Evolutionary conservation across 2,888 invertebrate species (phyloP).

Genomic region (Cenopis cana): DNA sequence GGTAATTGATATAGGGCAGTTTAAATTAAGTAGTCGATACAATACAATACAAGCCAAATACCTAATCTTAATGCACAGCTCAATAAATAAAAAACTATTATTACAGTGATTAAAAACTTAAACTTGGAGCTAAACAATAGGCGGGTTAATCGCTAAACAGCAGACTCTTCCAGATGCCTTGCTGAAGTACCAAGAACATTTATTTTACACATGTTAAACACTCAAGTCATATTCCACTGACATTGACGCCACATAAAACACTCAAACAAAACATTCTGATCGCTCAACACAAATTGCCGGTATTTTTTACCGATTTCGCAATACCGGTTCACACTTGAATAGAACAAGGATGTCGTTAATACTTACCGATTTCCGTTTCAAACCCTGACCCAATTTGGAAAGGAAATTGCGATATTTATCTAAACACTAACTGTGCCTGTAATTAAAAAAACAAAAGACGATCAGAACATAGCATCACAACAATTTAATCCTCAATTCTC

Average conservation of each 20-base stretch:
- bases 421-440: background rate
- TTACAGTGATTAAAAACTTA: no score
- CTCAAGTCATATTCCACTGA: background rate
- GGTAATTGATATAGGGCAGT: constrained; percentile 8
- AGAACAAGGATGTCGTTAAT: constrained; percentile 43
- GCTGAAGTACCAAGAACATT: no score
- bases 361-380: constrained; percentile 35
- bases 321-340: constrained; percentile 25
- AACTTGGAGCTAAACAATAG: no score
- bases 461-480: constrained; percentile 5
- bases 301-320: constrained; percentile 32
- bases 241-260: background rate
- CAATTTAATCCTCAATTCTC: background rate
- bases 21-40: background rate
- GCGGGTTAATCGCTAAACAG: no score
- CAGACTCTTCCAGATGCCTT: no score
- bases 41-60: no score
- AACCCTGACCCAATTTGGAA: constrained; percentile 38
- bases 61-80: no score
- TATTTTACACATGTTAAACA: no score
- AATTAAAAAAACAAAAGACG: constrained; percentile 23
- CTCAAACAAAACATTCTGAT: constrained; percentile 19
- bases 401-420: constrained; percentile 38
- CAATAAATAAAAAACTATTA: no score
- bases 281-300: constrained; percentile 1